Base-by-base conservation (phyloP, 2,113 vertebrate genomes). In the Neolamprologus tretocephalus region DNA sequence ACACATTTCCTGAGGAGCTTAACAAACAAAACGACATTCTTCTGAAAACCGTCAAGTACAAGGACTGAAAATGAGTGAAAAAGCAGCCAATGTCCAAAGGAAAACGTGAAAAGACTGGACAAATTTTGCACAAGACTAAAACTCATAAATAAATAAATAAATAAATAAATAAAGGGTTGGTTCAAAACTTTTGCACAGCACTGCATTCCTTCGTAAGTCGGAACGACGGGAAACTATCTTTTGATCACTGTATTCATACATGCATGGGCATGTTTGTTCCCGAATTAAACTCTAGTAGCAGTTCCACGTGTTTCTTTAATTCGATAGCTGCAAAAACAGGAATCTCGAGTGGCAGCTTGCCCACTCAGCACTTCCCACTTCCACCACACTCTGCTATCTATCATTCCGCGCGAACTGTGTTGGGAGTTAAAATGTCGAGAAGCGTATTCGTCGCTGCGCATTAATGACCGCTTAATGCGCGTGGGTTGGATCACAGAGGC, bases 351-450 rank as follows among this genome's bases (percentile, higher is more conserved):
- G 80, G 26, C 26, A 33, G 8, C 86, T 79, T 42, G 82, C 51
- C 45, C 71, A 81, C 78, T 90, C 8, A 35, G 13, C 23, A 90
- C 91, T 91, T 89, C 91, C 92, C 82, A 81, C 57, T 82, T 80
- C 61, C 19, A 31, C 42, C 45, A 51, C 26, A 49, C 23, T 49
- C 71, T 49, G 71, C 23, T 8, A 47, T 75, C 14, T 49, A 6
- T 51, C 26, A 28, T 47, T 75, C 42, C 3, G 45, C n/a, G 47
- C 10, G 31, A 21, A 47, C n/a, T 19, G 78, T 47, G 5, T 42
- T 5, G 26, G 87, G 87, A 61, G 28, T 82, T 55, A 71, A 42
- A 81, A 23, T 73, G 40, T 37, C 10, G 17, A 33, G 11, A 6
- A 47, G 37, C 7, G 37, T 42, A 14, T 3, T 11, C 9, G 3